Conservation (phyloP, 2,888 invertebrate genomes). For the Aquatica leii region DNA sequence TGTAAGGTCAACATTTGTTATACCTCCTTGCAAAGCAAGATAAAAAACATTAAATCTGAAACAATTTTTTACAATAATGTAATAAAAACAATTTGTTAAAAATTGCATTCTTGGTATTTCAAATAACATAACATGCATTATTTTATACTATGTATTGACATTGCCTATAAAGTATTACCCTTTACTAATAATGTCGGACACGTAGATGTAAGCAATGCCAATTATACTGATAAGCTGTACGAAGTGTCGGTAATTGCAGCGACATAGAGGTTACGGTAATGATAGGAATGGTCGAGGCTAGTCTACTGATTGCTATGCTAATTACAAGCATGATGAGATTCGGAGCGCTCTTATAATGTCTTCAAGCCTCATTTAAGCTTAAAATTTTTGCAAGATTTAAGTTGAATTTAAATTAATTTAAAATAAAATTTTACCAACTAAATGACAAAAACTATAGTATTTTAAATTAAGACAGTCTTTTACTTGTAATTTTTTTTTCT, state of each 20-base stretch:
- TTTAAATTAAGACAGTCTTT: neutral
- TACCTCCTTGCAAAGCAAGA: no score
- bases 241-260: constrained; percentile 31
- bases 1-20: no score
- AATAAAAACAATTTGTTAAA: no score
- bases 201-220: constrained; percentile 31
- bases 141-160: no score
- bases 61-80: no score
- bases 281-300: constrained; percentile 38
- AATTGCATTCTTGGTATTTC: no score
- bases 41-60: no score
- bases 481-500: constrained; percentile 6
- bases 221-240: constrained; percentile 35
- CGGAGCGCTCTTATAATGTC: constrained; percentile 45
- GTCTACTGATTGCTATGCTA: constrained; percentile 47
- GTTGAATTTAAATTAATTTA: no score
- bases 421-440: no score
- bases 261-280: constrained; percentile 32
- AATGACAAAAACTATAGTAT: no score
- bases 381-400: constrained; percentile 7
- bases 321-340: constrained; percentile 48
- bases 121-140: no score
- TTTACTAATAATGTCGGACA: constrained; percentile 20
- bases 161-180: no score
- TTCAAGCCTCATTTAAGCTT: constrained; percentile 37